A percentile compares a stretch with the other conserved stretches of the same genome.
Conservation (phyloP, 2,797 vertebrate genomes). For the Poecilia gillii region DNA sequence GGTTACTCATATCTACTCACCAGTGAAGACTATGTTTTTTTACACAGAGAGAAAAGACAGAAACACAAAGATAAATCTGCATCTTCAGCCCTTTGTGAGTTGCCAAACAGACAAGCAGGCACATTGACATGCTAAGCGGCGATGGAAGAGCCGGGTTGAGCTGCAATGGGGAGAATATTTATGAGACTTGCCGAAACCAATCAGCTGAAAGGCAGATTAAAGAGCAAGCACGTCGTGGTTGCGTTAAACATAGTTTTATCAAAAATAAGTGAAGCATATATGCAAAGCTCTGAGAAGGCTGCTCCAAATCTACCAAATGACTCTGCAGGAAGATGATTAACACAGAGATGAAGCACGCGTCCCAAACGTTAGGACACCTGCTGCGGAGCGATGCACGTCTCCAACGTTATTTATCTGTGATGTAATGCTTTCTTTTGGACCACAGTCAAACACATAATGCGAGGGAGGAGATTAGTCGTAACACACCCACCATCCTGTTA, state of each 20-base stretch:
- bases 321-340: slow-evolving; percentile 39
- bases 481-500: slow-evolving; percentile 82
- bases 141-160: slow-evolving; percentile 50
- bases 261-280: slow-evolving; percentile 16
- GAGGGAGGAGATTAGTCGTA: slow-evolving; percentile 61
- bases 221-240: slow-evolving; percentile 32
- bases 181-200: slow-evolving; percentile 22
- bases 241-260: not conserved
- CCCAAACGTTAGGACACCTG: slow-evolving; percentile 62
- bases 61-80: slow-evolving; percentile 83
- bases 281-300: slow-evolving; percentile 8
- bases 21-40: slow-evolving; percentile 82
- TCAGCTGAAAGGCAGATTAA: slow-evolving; percentile 46
- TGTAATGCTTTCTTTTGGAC: slow-evolving; percentile 50
- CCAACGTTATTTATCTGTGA: slow-evolving; percentile 2
- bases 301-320: slow-evolving; percentile 57
- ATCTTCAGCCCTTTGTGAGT: slow-evolving; percentile 71
- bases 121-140: slow-evolving; percentile 59
- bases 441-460: slow-evolving; percentile 45
- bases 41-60: slow-evolving; percentile 83
- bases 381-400: not conserved
- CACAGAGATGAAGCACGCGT: slow-evolving; percentile 44
- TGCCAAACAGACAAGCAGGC: slow-evolving; percentile 59
- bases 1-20: slow-evolving; percentile 78
- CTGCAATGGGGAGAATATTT: slow-evolving; percentile 41